Conservation (phyloP, 2,797 vertebrate species). For the Loris lydekkerianus region DNA sequence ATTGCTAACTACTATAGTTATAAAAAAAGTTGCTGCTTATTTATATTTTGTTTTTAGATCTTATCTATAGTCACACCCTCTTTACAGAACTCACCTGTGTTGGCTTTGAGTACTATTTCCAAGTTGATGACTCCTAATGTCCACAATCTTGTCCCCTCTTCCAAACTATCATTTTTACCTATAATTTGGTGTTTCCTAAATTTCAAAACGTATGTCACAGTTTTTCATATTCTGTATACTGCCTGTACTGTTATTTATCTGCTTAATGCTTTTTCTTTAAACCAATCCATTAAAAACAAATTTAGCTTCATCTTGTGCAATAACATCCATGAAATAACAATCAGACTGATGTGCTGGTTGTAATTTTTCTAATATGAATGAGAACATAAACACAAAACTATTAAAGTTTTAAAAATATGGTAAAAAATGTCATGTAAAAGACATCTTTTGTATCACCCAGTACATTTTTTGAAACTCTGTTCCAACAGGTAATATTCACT, state of each 20-base stretch:
- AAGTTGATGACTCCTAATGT: neutral
- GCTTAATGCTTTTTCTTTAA: constrained; percentile 44
- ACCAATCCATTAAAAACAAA: constrained; percentile 21
- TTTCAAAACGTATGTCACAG: neutral
- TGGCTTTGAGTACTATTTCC: neutral
- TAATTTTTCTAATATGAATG: constrained; percentile 34
- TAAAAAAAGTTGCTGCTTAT: constrained; percentile 13
- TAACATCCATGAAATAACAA: neutral
- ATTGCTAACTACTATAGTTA: neutral
- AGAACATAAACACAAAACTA: constrained; percentile 36
- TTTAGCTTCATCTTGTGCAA: neutral
- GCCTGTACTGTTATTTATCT: neutral
- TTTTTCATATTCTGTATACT: neutral
- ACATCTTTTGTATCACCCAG: neutral
- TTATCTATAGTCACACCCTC: neutral
- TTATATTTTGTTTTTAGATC: neutral
- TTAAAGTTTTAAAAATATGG: neutral
- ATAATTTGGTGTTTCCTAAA: neutral
- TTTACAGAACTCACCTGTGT: neutral
- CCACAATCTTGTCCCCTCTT: neutral
- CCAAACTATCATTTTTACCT: constrained; percentile 35
- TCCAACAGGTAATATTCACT: neutral
- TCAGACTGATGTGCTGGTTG: neutral
- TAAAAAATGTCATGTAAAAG: neutral
- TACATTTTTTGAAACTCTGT: neutral